These are phyloP conservation scores for Bembecia ichneumoniformis DNA, from an alignment of 2,888 invertebrate species.

Conservation along the genomic window DNA sequence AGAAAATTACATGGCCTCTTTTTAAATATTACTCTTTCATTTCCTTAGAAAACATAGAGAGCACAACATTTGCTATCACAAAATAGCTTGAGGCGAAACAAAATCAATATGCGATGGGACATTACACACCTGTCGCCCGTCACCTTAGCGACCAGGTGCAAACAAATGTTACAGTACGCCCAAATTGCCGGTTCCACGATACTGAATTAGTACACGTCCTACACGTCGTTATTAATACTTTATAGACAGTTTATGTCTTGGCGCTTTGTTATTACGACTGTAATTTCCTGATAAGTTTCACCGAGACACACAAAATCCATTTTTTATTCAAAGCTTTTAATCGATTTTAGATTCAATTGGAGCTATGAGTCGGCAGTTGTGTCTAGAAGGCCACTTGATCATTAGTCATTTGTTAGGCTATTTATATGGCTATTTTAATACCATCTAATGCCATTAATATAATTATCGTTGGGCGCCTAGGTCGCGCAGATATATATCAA, in stretches of 20 bases:
- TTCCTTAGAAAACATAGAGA: conserved; percentile 1
- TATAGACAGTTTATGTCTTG: not conserved
- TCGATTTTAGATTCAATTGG: too few species aligned
- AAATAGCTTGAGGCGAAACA: conserved; percentile 12
- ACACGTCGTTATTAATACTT: not conserved
- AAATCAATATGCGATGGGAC: conserved; percentile 43
- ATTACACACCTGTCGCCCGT: conserved; percentile 37
- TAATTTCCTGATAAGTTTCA: too few species aligned
- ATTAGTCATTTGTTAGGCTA: too few species aligned
- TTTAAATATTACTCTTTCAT: not conserved
- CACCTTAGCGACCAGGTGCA: conserved; percentile 45
- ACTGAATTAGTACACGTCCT: not conserved
- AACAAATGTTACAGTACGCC: conserved; percentile 29
- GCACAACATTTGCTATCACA: not conserved
- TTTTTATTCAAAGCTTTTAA: too few species aligned
- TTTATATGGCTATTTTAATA: too few species aligned
- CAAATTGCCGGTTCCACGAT: conserved; percentile 20
- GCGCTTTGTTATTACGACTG: too few species aligned
- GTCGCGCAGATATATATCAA: too few species aligned
- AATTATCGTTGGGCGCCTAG: too few species aligned
- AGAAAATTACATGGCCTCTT: not conserved
- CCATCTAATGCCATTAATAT: too few species aligned
- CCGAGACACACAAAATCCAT: too few species aligned
- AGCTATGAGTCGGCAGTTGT: too few species aligned
- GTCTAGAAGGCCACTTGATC: too few species aligned